These are phyloP conservation scores for Chironomus tepperi DNA, from an alignment of 1,140 invertebrate genomes.

Conservation along the genomic window DNA sequence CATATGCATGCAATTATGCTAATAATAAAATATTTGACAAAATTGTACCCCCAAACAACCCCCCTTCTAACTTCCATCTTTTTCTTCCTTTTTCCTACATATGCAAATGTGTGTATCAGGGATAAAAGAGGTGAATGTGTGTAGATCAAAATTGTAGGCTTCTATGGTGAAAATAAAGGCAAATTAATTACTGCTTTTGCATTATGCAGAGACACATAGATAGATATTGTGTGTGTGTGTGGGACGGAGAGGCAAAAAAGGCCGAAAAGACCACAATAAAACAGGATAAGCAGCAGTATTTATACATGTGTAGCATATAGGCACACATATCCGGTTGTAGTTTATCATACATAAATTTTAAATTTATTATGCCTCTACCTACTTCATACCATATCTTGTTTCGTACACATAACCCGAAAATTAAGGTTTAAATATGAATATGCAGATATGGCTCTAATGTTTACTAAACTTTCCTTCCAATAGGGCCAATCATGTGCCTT, in stretches of 20 bases:
- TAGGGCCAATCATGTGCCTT: no score
- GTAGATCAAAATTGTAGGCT: neutral
- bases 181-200: slow-evolving; percentile 8
- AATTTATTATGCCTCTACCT: neutral
- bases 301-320: neutral
- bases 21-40: no score
- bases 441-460: neutral
- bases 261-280: neutral
- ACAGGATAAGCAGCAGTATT: neutral
- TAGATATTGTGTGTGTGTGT: no score
- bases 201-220: neutral
- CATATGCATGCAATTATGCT: no score
- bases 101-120: no score
- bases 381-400: neutral
- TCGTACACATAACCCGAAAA: neutral
- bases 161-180: neutral
- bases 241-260: neutral
- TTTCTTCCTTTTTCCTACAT: no score
- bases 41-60: no score
- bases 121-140: neutral
- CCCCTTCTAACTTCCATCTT: no score
- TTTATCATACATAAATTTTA: slow-evolving; percentile 4
- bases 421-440: slow-evolving; percentile 5
- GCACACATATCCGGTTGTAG: neutral
- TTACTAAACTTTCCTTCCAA: neutral